Evolutionary conservation across 2,888 invertebrate species (phyloP).

Genomic region (Drosophila emarginata): DNA sequence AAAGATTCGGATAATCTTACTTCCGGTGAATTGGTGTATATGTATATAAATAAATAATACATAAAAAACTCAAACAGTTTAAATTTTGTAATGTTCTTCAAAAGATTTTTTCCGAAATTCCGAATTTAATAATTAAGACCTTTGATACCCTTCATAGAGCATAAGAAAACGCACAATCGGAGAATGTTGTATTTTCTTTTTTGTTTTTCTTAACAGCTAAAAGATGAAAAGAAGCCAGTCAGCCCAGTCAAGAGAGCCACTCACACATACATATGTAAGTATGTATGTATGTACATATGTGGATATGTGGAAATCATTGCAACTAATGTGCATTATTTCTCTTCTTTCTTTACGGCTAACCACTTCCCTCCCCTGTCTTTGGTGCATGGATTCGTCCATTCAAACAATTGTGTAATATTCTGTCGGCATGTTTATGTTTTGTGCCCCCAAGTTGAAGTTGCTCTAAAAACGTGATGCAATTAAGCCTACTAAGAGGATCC

Average conservation of each 20-base stretch:
- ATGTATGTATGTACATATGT: conserved; percentile 36
- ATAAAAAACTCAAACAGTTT: background rate
- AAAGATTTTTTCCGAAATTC: background rate
- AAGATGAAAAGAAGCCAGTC: background rate
- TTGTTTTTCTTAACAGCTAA: background rate
- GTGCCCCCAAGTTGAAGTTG: conserved; percentile 46
- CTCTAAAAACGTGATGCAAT: conserved; percentile 79
- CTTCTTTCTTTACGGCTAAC: conserved; percentile 25
- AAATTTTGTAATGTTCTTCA: background rate
- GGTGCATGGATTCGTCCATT: background rate
- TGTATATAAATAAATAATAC: too few relatives aligned
- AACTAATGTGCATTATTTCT: conserved; percentile 68
- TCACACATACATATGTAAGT: background rate
- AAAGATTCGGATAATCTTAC: too few relatives aligned
- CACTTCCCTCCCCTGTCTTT: conserved; percentile 26
- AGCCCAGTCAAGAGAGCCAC: background rate
- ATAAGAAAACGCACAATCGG: background rate
- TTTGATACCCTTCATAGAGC: background rate
- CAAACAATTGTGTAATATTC: conserved; percentile 72
- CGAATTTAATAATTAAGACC: background rate
- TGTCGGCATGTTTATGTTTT: conserved; percentile 43
- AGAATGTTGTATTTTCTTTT: background rate
- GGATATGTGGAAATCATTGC: conserved; percentile 65
- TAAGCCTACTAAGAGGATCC: conserved; percentile 58
- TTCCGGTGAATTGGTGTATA: too few relatives aligned